A percentile compares a stretch with the other conserved stretches of the same genome.
Evolutionary conservation across 2,797 vertebrate species (phyloP).

Genomic region (Crenuchus spilurus): DNA sequence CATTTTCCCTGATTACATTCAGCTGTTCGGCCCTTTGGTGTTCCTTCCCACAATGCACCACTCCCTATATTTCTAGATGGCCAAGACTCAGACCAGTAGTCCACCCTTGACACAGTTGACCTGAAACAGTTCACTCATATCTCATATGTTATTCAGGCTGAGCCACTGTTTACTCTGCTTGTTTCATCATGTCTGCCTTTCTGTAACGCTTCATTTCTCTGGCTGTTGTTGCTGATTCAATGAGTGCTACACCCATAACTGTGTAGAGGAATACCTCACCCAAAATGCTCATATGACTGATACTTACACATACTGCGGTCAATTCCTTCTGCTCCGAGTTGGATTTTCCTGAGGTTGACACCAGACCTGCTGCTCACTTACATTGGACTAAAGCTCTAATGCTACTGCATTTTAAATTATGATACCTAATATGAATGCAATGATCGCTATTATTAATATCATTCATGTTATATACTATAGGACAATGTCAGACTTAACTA

Average conservation of each 20-base stretch:
- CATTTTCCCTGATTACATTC: conserved; percentile 33
- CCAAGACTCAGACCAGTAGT: neutral
- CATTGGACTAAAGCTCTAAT: too few relatives aligned
- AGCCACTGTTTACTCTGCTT: conserved; percentile 14
- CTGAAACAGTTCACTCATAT: conserved; percentile 1
- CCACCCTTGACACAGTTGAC: too few relatives aligned
- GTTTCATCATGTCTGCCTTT: conserved; percentile 12
- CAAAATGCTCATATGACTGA: neutral
- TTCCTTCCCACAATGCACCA: conserved; percentile 26
- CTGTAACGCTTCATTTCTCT: conserved; percentile 3
- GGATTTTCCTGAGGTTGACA: too few relatives aligned
- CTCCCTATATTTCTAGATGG: neutral
- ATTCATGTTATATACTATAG: too few relatives aligned
- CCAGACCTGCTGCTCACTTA: too few relatives aligned
- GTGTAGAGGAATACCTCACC: neutral
- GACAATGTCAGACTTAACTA: too few relatives aligned
- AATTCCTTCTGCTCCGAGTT: too few relatives aligned
- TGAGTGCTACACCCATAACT: neutral
- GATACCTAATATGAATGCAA: too few relatives aligned
- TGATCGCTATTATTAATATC: too few relatives aligned
- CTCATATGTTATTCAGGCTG: neutral
- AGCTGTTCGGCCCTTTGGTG: conserved; percentile 41
- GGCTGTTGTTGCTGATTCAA: neutral
- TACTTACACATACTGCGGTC: too few relatives aligned
- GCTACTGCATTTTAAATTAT: too few relatives aligned